Percentiles rank a stretch among this genome's conserved stretches.
These are phyloP conservation scores for Drepana falcataria DNA, from an alignment of 2,888 invertebrate species.

Conservation along the genomic window DNA sequence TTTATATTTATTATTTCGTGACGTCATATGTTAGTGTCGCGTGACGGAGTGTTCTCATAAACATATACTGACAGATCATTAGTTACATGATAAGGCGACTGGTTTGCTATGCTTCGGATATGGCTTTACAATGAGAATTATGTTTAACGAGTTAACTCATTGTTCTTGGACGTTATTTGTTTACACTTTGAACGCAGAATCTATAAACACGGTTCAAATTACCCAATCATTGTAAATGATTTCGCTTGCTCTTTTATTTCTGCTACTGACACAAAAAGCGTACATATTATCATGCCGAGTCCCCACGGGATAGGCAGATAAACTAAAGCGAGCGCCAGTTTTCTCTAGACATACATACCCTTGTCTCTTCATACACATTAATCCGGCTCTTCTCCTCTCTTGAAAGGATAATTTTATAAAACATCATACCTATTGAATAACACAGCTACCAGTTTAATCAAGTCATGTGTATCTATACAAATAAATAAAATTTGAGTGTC, in stretches of 20 bases:
- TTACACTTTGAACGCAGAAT: conserved; percentile 32
- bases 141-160: conserved; percentile 39
- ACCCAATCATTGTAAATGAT: conserved; percentile 14
- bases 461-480: no score
- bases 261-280: neutral
- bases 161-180: conserved; percentile 42
- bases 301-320: no score
- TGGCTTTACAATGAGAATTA: conserved; percentile 40
- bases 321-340: no score
- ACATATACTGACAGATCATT: conserved; percentile 26
- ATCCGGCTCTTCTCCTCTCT: no score
- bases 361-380: no score
- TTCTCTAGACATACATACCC: no score
- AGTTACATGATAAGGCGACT: conserved; percentile 36
- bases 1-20: neutral
- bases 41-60: conserved; percentile 36
- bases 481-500: no score
- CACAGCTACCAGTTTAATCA: no score
- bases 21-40: conserved; percentile 31
- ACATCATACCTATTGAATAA: no score
- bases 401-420: no score
- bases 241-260: conserved; percentile 8
- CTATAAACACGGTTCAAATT: conserved; percentile 17
- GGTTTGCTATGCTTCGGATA: conserved; percentile 26
- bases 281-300: no score